phyloP scores from a whole-genome alignment of 2,888 invertebrate species.

The Scrobipalpa atriplicella region DNA sequence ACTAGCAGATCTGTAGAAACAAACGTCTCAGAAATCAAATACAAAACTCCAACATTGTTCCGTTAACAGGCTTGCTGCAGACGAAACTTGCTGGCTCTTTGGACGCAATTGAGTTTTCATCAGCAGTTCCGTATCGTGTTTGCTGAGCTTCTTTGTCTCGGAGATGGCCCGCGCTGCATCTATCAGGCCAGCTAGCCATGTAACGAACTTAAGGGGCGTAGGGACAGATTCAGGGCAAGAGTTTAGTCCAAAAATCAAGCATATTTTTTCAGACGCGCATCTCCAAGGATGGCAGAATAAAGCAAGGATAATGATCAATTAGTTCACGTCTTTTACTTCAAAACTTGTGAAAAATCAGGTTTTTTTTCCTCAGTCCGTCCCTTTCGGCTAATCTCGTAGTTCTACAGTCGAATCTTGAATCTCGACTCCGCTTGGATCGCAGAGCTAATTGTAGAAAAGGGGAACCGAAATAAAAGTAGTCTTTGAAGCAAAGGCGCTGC shows the following conservation, averaged over 20 bases:
- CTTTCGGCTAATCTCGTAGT: constrained; percentile 56
- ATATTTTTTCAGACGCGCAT: too few relatives aligned
- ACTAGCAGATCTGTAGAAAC: not conserved
- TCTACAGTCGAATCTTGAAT: constrained; percentile 46
- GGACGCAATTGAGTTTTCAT: constrained; percentile 66
- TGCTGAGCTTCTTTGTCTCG: constrained; percentile 65
- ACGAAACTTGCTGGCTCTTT: constrained; percentile 47
- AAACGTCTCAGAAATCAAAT: constrained; percentile 5
- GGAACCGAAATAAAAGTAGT: constrained; percentile 62
- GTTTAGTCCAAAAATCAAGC: not conserved
- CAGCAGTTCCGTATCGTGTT: constrained; percentile 51
- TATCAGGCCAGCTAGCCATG: constrained; percentile 25
- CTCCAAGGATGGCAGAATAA: too few relatives aligned
- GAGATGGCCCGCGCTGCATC: constrained; percentile 67
- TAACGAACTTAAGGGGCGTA: constrained; percentile 12
- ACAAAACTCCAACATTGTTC: constrained; percentile 10
- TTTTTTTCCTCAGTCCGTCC: not conserved
- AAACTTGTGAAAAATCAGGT: not conserved
- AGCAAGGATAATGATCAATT: too few relatives aligned
- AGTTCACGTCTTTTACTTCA: not conserved
- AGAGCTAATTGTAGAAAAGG: constrained; percentile 77
- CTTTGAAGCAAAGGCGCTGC: constrained; percentile 76
- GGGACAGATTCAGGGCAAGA: not conserved
- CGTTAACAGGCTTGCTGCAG: constrained; percentile 13
- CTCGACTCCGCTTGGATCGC: constrained; percentile 64